These are phyloP conservation scores for Tringa solitaria DNA, from an alignment of 2,113 vertebrate genomes.

Conservation along the genomic window DNA sequence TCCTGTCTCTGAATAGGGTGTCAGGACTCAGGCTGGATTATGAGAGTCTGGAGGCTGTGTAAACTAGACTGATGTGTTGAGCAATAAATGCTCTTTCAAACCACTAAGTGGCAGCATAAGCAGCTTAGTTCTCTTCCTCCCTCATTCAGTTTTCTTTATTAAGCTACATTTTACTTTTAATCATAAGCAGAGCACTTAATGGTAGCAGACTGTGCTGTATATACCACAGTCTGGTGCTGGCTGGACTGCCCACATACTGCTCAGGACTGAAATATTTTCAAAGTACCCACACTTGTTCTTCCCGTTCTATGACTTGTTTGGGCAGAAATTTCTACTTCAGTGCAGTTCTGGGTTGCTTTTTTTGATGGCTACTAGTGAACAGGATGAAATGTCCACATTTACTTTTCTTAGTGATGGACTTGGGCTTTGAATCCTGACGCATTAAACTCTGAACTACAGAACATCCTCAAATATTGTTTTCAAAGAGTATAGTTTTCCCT, in stretches of 20 bases:
- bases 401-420: neutral
- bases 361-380: neutral
- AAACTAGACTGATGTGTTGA: neutral
- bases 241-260: neutral
- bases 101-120: slow-evolving; percentile 27
- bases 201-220: neutral
- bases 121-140: neutral
- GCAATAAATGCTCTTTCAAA: neutral
- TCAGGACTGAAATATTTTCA: neutral
- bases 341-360: neutral
- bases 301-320: neutral
- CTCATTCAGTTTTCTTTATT: neutral
- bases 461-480: neutral
- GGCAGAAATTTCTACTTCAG: neutral
- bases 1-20: neutral
- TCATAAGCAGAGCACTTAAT: neutral
- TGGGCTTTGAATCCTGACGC: neutral
- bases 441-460: neutral
- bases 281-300: neutral
- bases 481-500: neutral
- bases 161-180: neutral
- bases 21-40: neutral
- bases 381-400: neutral
- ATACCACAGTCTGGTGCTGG: neutral
- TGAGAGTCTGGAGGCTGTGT: neutral